These are phyloP conservation scores for Agrypnia vestita DNA, from an alignment of 1,140 invertebrate species.

Conservation along the genomic window DNA sequence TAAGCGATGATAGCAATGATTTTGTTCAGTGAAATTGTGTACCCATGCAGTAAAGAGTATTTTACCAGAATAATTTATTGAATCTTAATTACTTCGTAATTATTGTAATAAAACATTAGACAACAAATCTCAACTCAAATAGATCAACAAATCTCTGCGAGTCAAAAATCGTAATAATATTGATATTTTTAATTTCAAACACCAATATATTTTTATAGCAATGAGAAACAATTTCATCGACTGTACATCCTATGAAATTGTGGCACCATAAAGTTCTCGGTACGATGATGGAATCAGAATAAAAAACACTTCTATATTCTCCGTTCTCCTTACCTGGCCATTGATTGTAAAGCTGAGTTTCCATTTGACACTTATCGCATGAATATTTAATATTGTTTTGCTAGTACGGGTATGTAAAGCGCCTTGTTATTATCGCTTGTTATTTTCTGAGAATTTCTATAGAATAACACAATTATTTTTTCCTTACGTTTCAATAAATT, in stretches of 20 bases:
- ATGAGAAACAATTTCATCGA: neutral
- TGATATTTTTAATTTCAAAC: neutral
- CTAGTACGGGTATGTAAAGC: neutral
- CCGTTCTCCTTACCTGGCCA: slow-evolving; percentile 4
- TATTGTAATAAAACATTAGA: too few species aligned
- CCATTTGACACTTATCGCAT: neutral
- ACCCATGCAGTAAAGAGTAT: too few species aligned
- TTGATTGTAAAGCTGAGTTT: neutral
- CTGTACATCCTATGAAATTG: slow-evolving; percentile 12
- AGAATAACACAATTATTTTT: too few species aligned
- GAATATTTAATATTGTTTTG: slow-evolving; percentile 15
- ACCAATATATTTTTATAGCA: neutral
- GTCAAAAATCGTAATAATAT: too few species aligned
- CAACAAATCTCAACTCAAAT: too few species aligned
- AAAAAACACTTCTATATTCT: slow-evolving; percentile 16
- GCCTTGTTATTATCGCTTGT: neutral
- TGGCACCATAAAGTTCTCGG: slow-evolving; percentile 22
- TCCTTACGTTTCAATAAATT: too few species aligned
- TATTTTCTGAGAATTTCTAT: too few species aligned
- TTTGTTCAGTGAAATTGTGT: too few species aligned
- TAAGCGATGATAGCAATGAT: too few species aligned
- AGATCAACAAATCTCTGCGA: too few species aligned
- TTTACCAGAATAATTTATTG: too few species aligned
- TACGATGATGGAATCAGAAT: slow-evolving; percentile 19
- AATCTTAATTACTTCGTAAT: too few species aligned